Evolutionary conservation across 2,797 vertebrate genomes (phyloP).

Genomic region (Sardinella longiceps): DNA sequence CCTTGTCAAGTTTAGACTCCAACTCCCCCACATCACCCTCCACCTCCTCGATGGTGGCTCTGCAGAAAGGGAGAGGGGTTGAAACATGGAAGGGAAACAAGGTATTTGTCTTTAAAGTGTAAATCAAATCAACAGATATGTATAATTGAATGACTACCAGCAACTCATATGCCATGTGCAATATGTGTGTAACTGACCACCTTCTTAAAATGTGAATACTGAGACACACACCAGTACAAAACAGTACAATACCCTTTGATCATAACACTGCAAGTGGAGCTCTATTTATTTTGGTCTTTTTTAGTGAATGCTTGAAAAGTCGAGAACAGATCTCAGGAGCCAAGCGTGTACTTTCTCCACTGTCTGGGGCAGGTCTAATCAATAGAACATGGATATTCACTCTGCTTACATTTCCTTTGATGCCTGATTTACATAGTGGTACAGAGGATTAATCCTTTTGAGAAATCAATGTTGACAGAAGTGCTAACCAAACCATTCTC

Average conservation of each 20-base stretch:
- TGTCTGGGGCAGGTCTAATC: background rate
- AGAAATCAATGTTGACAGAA: background rate
- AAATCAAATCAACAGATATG: background rate
- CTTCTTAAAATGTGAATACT: background rate
- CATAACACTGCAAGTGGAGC: background rate
- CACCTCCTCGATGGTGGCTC: slow-evolving; percentile 82
- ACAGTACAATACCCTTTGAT: background rate
- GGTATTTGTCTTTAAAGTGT: background rate
- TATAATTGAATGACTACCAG: background rate
- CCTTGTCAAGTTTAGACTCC: slow-evolving; percentile 84
- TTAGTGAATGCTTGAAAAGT: background rate
- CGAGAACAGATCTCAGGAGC: background rate
- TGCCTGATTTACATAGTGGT: background rate
- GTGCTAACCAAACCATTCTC: background rate
- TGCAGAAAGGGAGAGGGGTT: slow-evolving; percentile 41
- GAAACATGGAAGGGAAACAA: background rate
- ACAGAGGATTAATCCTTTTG: background rate
- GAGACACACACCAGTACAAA: background rate
- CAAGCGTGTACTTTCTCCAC: background rate
- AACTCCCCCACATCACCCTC: slow-evolving; percentile 83
- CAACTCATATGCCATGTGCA: background rate
- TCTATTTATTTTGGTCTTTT: background rate
- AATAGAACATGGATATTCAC: background rate
- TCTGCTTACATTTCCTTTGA: background rate
- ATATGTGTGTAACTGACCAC: background rate